Percentiles rank a stretch among this genome's conserved stretches.
Conservation (phyloP, 2,888 invertebrate genomes). For the Noctua janthe region DNA sequence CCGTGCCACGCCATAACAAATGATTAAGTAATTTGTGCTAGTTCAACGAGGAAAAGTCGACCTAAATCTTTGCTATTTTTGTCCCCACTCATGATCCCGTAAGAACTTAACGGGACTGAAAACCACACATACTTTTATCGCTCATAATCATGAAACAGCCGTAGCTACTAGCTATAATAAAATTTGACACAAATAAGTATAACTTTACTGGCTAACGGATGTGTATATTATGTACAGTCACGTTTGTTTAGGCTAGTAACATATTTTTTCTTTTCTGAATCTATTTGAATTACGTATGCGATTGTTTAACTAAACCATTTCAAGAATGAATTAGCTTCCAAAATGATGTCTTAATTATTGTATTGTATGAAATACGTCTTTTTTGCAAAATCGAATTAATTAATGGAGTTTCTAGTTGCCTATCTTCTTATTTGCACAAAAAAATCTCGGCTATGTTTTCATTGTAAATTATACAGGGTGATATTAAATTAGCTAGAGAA, state of each 20-base stretch:
- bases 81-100: slow-evolving; percentile 31
- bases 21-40: slow-evolving; percentile 41
- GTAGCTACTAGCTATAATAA: not conserved
- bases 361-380: not conserved
- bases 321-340: not conserved
- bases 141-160: not conserved
- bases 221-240: slow-evolving; percentile 14
- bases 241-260: slow-evolving; percentile 41
- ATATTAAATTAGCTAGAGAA: not conserved
- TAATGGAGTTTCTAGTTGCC: not conserved
- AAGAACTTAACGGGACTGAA: slow-evolving; percentile 35
- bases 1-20: slow-evolving; percentile 13
- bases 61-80: slow-evolving; percentile 54
- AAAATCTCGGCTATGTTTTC: not conserved
- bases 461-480: not conserved
- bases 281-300: not conserved
- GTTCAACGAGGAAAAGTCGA: slow-evolving; percentile 57
- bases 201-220: slow-evolving; percentile 16
- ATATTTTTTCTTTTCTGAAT: slow-evolving; percentile 10
- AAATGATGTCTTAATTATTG: not conserved
- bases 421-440: slow-evolving; percentile 9
- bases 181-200: slow-evolving; percentile 20
- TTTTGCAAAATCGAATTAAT: not conserved
- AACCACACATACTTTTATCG: slow-evolving; percentile 23
- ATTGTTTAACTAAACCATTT: not conserved